Conservation (phyloP, 2,113 vertebrate species). For the Scartelaos histophorus region DNA sequence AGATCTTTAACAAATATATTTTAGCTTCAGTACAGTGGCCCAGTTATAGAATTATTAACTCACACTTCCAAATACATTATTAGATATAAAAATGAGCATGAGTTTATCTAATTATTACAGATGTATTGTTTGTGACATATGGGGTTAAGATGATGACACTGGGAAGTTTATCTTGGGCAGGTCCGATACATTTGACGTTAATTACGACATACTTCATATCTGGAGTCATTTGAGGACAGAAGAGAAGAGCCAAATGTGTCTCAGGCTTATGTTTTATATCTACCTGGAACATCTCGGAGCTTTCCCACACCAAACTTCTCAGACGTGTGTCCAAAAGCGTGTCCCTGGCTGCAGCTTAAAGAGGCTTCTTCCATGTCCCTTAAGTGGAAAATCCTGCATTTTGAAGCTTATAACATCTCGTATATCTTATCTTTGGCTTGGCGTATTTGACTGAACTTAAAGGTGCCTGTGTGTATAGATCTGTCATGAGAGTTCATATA, state of each 20-base stretch:
- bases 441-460: not conserved
- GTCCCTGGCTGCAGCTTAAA: not conserved
- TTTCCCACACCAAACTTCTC: not conserved
- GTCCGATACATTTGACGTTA: conserved; percentile 8
- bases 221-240: not conserved
- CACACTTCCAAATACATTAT: not conserved
- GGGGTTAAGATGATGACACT: not conserved
- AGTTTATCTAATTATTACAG: not conserved
- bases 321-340: conserved; percentile 3
- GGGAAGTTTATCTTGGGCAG: not conserved
- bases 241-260: conserved; percentile 2
- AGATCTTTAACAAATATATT: too few relatives aligned
- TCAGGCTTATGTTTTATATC: conserved; percentile 3
- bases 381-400: not conserved
- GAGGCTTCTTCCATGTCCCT: not conserved
- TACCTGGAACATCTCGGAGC: not conserved
- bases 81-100: not conserved
- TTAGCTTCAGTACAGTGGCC: too few relatives aligned
- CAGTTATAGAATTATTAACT: too few relatives aligned
- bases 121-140: not conserved
- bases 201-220: not conserved
- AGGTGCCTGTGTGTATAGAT: too few relatives aligned
- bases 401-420: not conserved
- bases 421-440: not conserved
- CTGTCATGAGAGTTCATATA: too few relatives aligned